Evolutionary conservation across 2,797 vertebrate genomes (phyloP), one percentile per base, ranked within the genome.

Genomic region (Prionace glauca): DNA sequence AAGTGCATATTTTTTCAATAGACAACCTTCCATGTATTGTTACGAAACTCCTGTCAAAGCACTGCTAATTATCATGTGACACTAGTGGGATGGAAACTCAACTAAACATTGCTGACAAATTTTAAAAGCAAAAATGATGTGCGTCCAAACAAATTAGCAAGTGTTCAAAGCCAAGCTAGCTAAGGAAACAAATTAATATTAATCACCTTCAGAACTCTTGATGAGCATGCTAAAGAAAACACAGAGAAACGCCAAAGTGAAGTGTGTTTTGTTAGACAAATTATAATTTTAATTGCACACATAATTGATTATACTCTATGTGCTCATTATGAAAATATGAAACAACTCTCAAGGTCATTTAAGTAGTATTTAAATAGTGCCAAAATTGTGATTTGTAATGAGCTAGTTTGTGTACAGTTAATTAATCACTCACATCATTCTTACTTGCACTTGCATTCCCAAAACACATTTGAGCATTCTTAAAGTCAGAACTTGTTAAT

Each of bases 331-430:
- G 96, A 97, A 97, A 97, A 96, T 97, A 96, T 96, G 96, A 97
- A 96, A 97, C 96, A 96, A 96, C 97, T 97, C 97, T 97, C 97
- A 98, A 98, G 97, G 97, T 98, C 98, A 97, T 97, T 97, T 97
- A 96, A 96, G 97, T 97, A 97, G 97, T 97, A 95, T 95, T 69
- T 95, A 97, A 97, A 97, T 96, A 96, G 95, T 96, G 96, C 96
- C 96, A 96, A 96, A 96, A 92, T 92, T 97, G 96, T 97, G 97
- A 97, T 97, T 97, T 97, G 96, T 96, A 96, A 97, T 97, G 97
- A 97, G 97, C 96, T 96, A 95, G 96, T 97, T 97, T 95, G 62
- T 96, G 97, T 97, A 94, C 96, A 96, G 97, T 96, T 97, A 97
- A 96, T 97, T 97, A 96, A 97, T 97, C 97, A 97, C 97, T 97